These are phyloP conservation scores for Teleiodes luculella DNA, from an alignment of 2,888 invertebrate species.

Conservation along the genomic window DNA sequence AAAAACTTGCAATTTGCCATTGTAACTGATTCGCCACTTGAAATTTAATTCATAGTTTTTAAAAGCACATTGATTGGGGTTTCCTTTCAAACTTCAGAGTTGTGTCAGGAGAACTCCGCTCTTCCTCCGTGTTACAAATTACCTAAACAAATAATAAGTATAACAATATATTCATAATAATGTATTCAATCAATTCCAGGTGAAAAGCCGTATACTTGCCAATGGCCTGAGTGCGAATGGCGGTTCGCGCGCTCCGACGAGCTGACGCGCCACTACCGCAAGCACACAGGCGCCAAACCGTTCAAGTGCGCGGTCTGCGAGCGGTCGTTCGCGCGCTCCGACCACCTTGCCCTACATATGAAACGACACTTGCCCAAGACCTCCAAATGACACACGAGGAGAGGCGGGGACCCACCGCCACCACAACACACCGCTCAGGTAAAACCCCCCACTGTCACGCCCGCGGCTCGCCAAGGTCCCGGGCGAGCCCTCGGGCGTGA, in stretches of 20 bases:
- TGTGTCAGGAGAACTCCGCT: no score
- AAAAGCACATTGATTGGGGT: no score
- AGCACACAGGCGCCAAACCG: constrained; percentile 98
- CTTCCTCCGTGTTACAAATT: no score
- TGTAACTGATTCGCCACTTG: no score
- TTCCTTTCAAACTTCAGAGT: no score
- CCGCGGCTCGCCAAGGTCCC: no score
- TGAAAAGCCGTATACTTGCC: constrained; percentile 98
- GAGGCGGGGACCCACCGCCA: constrained; percentile 69
- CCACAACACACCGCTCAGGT: constrained; percentile 60
- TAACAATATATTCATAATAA: background rate
- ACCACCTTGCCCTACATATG: constrained; percentile 97
- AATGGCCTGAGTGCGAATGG: constrained; percentile 99
- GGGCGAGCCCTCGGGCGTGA: no score
- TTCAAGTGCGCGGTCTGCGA: constrained; percentile 98
- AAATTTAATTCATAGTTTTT: no score
- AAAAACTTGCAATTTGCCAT: no score
- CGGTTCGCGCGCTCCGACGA: constrained; percentile 97
- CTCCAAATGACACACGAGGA: constrained; percentile 81
- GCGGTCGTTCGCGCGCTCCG: constrained; percentile 95
- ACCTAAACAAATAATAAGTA: no score
- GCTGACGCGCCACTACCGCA: constrained; percentile 96
- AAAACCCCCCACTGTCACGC: background rate
- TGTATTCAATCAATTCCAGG: constrained; percentile 77
- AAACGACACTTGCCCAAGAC: constrained; percentile 96